Evolutionary conservation across 1,140 invertebrate species (phyloP).

Genomic region (Neodiprion virginianus): DNA sequence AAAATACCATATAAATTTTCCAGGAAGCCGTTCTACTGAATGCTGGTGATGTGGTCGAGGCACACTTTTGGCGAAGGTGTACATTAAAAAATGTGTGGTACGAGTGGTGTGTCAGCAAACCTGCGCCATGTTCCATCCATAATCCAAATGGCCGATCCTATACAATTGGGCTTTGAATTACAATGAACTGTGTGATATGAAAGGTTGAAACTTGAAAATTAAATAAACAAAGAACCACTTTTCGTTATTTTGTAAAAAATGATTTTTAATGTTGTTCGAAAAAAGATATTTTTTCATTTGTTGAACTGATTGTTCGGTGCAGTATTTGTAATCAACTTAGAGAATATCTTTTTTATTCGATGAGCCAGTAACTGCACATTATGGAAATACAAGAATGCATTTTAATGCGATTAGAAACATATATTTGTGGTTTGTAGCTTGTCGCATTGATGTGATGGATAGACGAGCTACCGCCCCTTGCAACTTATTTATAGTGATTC

Average conservation of each 20-base stretch:
- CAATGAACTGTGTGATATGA: background rate
- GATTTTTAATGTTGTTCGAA: too few relatives aligned
- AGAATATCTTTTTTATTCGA: too few relatives aligned
- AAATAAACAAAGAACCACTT: background rate
- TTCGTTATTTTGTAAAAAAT: background rate
- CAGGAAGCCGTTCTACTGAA: constrained; percentile 79
- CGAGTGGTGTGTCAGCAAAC: constrained; percentile 87
- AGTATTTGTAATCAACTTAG: too few relatives aligned
- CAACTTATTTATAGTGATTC: too few relatives aligned
- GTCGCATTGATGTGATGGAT: too few relatives aligned
- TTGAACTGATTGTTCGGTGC: too few relatives aligned
- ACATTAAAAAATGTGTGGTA: constrained; percentile 91
- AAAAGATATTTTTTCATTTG: too few relatives aligned
- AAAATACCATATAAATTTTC: constrained; percentile 36
- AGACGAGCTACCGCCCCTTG: too few relatives aligned
- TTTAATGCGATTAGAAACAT: too few relatives aligned
- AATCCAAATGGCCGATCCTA: constrained; percentile 84
- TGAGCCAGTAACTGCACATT: too few relatives aligned
- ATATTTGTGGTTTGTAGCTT: too few relatives aligned
- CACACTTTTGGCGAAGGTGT: constrained; percentile 89
- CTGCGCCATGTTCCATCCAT: constrained; percentile 71
- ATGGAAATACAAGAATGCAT: too few relatives aligned
- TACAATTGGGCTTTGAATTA: constrained; percentile 65
- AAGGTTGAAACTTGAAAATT: background rate
- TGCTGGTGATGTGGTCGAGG: constrained; percentile 72